Conservation (phyloP, 2,113 vertebrate species). For the Holacanthus passer region DNA sequence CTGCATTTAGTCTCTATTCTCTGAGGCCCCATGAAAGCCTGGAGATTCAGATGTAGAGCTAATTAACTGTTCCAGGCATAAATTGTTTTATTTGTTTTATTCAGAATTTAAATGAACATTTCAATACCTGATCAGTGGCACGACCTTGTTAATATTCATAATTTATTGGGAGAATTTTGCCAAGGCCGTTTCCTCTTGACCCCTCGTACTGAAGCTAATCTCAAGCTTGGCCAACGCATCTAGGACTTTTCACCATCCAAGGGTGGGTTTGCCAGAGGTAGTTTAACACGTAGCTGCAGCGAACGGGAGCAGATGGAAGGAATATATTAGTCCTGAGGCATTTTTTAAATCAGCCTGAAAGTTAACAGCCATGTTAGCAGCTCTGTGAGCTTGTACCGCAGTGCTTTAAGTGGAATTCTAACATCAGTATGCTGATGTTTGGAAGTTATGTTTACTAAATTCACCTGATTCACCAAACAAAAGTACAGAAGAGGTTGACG, state of each 20-base stretch:
- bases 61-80: conserved; percentile 39
- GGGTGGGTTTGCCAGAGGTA: not conserved
- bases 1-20: conserved; percentile 47
- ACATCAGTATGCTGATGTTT: not conserved
- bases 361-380: not conserved
- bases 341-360: conserved; percentile 3
- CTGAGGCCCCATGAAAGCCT: conserved; percentile 15
- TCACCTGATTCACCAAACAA: not conserved
- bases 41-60: conserved; percentile 41
- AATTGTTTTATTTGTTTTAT: conserved; percentile 51
- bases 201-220: not conserved
- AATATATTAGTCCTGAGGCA: conserved; percentile 4
- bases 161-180: not conserved
- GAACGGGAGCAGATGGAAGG: not conserved
- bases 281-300: not conserved
- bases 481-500: not conserved
- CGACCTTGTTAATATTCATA: not conserved
- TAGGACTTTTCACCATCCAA: not conserved
- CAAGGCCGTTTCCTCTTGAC: not conserved
- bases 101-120: conserved; percentile 25
- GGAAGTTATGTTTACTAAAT: not conserved
- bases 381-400: not conserved
- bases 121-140: conserved; percentile 17
- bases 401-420: not conserved
- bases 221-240: not conserved